Percentiles rank a stretch among this genome's conserved stretches.
Conservation (phyloP, 2,797 vertebrate genomes). For the Eremophila alpestris region DNA sequence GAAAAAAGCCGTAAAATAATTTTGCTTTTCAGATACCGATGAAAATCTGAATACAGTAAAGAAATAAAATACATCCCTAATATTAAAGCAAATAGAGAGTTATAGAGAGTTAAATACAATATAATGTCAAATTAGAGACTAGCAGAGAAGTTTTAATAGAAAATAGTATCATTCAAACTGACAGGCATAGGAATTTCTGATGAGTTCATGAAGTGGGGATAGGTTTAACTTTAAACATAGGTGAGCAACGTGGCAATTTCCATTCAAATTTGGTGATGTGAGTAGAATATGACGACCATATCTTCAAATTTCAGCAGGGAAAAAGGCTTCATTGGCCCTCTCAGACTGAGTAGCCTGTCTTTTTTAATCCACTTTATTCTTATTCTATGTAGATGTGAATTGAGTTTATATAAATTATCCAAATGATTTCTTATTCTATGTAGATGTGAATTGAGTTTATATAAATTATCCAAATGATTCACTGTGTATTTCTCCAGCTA, state of each 20-base stretch:
- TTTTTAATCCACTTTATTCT: background rate
- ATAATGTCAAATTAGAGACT: background rate
- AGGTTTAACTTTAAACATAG: background rate
- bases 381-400: background rate
- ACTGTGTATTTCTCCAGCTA: background rate
- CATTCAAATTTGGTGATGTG: background rate
- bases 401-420: background rate
- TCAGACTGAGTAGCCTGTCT: background rate
- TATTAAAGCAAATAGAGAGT: background rate
- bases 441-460: background rate
- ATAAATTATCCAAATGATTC: background rate
- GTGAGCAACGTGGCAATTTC: background rate
- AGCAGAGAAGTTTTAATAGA: background rate
- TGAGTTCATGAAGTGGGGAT: background rate
- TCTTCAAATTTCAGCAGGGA: background rate
- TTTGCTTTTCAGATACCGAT: background rate
- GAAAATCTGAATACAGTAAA: background rate
- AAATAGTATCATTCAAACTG: background rate
- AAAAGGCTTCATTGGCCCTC: background rate
- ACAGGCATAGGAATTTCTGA: background rate
- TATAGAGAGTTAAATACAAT: background rate
- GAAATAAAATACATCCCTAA: background rate
- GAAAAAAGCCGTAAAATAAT: background rate
- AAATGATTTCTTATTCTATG: background rate
- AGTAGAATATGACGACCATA: background rate